These are phyloP conservation scores for Tenualosa ilisha DNA, from an alignment of 2,797 vertebrate species.

Conservation along the genomic window DNA sequence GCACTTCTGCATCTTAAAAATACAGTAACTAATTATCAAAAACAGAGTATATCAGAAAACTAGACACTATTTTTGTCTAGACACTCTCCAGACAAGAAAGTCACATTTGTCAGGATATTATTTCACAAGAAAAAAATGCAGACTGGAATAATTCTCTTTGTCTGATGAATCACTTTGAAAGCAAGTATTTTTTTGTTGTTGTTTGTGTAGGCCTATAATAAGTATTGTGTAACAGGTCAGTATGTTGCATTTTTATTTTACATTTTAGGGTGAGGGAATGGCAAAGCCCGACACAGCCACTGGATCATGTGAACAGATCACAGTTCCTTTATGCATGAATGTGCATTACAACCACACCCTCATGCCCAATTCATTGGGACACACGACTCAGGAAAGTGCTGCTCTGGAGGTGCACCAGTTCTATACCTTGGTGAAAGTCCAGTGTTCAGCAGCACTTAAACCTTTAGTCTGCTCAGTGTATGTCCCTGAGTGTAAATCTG, in stretches of 20 bases:
- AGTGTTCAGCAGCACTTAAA: constrained; percentile 61
- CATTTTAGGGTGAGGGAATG: neutral
- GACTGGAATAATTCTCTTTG: too few species aligned
- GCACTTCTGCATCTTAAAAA: too few species aligned
- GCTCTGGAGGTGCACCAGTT: constrained; percentile 22
- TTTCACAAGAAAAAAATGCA: too few species aligned
- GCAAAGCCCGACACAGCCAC: neutral
- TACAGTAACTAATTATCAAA: too few species aligned
- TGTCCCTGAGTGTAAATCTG: constrained; percentile 58
- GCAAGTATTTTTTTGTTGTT: too few species aligned
- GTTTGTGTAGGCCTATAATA: too few species aligned
- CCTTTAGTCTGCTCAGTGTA: constrained; percentile 65
- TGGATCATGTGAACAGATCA: constrained; percentile 58
- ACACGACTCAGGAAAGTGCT: constrained; percentile 46
- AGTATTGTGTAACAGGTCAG: neutral
- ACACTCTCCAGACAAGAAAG: too few species aligned
- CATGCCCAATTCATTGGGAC: constrained; percentile 59
- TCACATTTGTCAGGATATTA: too few species aligned
- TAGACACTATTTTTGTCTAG: too few species aligned
- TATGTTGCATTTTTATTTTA: neutral
- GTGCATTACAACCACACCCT: constrained; percentile 58
- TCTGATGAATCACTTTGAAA: too few species aligned
- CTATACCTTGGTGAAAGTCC: constrained; percentile 38
- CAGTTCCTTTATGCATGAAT: constrained; percentile 51
- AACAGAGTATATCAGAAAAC: too few species aligned